A percentile compares a stretch with the other conserved stretches of the same genome.
Evolutionary conservation across 2,797 vertebrate species (phyloP).

Genomic region (Champsocephalus esox): DNA sequence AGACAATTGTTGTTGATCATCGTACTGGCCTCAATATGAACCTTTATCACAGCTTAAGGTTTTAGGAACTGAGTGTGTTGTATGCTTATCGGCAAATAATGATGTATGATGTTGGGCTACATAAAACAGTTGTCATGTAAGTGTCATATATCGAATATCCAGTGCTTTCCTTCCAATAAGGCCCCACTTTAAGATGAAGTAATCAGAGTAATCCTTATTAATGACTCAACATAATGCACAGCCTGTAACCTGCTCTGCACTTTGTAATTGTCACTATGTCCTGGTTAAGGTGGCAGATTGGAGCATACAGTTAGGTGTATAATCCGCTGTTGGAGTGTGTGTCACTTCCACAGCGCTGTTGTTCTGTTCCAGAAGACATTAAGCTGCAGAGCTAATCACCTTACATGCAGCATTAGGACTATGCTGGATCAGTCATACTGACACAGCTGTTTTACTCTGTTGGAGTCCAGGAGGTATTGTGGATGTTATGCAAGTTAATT

Average conservation of each 20-base stretch:
- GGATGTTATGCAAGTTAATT: neutral
- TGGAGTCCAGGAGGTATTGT: neutral
- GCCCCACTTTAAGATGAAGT: neutral
- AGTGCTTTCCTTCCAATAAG: neutral
- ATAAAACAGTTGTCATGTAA: no score
- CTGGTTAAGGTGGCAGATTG: constrained; percentile 5
- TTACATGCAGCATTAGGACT: constrained; percentile 56
- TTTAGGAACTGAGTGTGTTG: no score
- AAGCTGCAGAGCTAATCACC: constrained; percentile 65
- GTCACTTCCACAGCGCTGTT: constrained; percentile 20
- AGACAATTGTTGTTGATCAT: neutral
- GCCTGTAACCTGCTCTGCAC: neutral
- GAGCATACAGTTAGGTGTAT: neutral
- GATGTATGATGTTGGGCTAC: no score
- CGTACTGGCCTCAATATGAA: neutral
- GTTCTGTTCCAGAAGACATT: constrained; percentile 16
- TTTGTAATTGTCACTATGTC: constrained; percentile 14
- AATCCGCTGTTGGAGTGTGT: constrained; percentile 38
- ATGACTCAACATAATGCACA: neutral
- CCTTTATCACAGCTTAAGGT: neutral
- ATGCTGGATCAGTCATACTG: constrained; percentile 14
- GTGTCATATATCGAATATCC: no score
- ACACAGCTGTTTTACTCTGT: constrained; percentile 2
- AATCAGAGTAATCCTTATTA: neutral
- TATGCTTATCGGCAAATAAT: no score